Conservation (phyloP, 2,113 vertebrate species). For the Paratilapia polleni region DNA sequence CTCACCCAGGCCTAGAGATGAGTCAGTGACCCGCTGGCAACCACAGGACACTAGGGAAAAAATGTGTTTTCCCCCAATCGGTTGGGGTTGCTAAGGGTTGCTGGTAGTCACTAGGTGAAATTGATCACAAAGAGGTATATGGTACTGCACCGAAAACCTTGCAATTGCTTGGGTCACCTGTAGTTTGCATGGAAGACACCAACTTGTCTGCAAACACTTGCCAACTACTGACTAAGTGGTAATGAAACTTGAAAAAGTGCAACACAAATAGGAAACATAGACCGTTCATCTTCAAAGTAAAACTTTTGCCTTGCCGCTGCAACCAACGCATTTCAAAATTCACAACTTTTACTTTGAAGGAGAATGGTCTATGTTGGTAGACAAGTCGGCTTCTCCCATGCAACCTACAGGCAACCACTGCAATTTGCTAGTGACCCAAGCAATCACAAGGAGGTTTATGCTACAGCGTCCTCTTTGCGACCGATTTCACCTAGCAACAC, state of each 20-base stretch:
- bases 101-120: background rate
- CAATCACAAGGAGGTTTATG: background rate
- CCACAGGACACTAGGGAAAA: background rate
- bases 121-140: background rate
- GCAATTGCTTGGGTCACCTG: background rate
- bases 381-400: too few relatives aligned
- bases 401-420: too few relatives aligned
- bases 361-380: too few relatives aligned
- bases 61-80: background rate
- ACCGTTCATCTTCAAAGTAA: background rate
- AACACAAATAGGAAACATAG: too few relatives aligned
- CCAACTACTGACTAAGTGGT: too few relatives aligned
- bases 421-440: too few relatives aligned
- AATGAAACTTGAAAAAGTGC: too few relatives aligned
- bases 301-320: background rate
- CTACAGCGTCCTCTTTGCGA: background rate
- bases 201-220: background rate
- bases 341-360: too few relatives aligned
- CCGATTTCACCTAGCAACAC: background rate
- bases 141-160: too few relatives aligned
- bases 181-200: background rate
- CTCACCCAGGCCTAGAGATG: too few relatives aligned
- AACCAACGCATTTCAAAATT: background rate
- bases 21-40: too few relatives aligned
- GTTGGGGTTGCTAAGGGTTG: background rate